Conservation (phyloP, 2,888 invertebrate species). For the Drosophila histrio region DNA sequence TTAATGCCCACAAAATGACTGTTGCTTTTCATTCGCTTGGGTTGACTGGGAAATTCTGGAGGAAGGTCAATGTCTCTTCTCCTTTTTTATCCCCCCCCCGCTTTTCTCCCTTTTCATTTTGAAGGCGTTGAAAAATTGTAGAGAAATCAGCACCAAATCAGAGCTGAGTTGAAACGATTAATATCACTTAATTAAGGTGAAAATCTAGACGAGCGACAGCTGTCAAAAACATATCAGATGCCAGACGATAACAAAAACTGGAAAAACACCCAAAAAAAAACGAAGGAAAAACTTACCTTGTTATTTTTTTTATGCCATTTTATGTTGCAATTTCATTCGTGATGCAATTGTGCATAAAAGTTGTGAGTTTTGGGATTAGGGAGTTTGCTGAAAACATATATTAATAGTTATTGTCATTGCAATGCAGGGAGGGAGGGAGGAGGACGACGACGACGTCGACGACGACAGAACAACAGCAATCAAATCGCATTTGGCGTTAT, state of each 20-base stretch:
- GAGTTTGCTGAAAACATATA: conserved; percentile 74
- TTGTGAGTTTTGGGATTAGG: conserved; percentile 56
- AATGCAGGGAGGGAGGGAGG: conserved; percentile 5
- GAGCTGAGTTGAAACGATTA: conserved; percentile 53
- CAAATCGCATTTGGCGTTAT: conserved; percentile 74
- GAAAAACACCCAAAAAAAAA: conserved; percentile 22
- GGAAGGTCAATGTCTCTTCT: conserved; percentile 31
- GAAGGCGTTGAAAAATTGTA: conserved; percentile 32
- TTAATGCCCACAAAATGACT: conserved; percentile 66
- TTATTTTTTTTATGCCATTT: conserved; percentile 43
- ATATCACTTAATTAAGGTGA: conserved; percentile 80
- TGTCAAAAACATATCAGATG: conserved; percentile 75
- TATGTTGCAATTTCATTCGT: conserved; percentile 39
- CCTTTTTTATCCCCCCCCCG: neutral
- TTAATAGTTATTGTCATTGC: conserved; percentile 70
- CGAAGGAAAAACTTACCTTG: conserved; percentile 38
- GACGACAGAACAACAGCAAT: conserved; percentile 52
- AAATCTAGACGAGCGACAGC: conserved; percentile 73
- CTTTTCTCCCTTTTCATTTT: neutral
- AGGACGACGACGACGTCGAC: conserved; percentile 9
- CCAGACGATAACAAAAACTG: conserved; percentile 35
- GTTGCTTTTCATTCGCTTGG: conserved; percentile 40
- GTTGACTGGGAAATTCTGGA: neutral
- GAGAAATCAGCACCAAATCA: conserved; percentile 11
- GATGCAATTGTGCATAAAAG: conserved; percentile 71